Percentiles rank a stretch among this genome's conserved stretches.
Evolutionary conservation across 2,797 vertebrate genomes (phyloP).

Genomic region (Telmatherina bonti): DNA sequence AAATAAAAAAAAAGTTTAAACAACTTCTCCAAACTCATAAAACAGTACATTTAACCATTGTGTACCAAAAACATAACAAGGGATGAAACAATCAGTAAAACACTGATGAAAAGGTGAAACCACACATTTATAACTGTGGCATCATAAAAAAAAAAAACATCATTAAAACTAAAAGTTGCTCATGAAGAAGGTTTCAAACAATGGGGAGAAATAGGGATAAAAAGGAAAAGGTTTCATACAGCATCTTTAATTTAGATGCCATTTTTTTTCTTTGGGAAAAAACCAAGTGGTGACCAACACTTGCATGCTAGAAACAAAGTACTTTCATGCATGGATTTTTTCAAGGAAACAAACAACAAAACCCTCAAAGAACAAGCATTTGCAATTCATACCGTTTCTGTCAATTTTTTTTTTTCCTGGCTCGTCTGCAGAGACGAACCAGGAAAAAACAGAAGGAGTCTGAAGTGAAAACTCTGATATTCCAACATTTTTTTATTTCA

Average conservation of each 20-base stretch:
- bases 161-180: not conserved
- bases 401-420: conserved; percentile 27
- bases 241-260: not conserved
- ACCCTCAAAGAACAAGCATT: conserved; percentile 39
- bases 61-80: conserved; percentile 11
- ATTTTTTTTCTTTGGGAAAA: conserved; percentile 9
- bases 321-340: conserved; percentile 54
- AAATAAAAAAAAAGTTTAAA: not conserved
- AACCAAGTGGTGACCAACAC: conserved; percentile 14
- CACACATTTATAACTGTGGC: too few relatives aligned
- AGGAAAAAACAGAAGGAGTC: conserved; percentile 1
- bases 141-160: too few relatives aligned
- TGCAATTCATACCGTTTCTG: conserved; percentile 40
- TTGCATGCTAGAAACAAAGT: conserved; percentile 34
- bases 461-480: not conserved
- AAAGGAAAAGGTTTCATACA: conserved; percentile 20
- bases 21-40: not conserved
- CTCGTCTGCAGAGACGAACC: conserved; percentile 19
- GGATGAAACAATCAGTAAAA: conserved; percentile 35
- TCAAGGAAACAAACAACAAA: conserved; percentile 26
- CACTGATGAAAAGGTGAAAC: conserved; percentile 3
- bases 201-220: conserved; percentile 11
- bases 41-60: too few relatives aligned
- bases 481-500: not conserved
- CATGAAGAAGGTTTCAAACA: conserved; percentile 14